Percentiles rank a stretch among this genome's conserved stretches.
phyloP scores from a whole-genome alignment of 37 sponge, comb jelly and placozoan species.

The Lycopodina hypogea region DNA sequence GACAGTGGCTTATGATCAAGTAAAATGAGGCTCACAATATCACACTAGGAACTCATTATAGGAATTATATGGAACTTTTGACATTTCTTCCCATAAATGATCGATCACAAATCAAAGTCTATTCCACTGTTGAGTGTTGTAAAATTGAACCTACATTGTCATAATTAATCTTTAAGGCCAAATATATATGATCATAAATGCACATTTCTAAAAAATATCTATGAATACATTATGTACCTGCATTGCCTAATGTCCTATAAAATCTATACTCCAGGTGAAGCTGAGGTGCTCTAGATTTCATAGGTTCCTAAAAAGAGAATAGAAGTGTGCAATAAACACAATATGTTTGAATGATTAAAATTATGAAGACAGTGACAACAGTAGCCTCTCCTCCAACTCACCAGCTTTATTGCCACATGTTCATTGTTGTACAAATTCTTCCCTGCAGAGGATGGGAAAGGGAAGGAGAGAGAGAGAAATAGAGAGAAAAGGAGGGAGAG shows the following conservation, averaged over 20 bases:
- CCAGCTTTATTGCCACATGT: slow-evolving; percentile 98
- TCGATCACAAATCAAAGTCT: no score
- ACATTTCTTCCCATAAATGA: no score
- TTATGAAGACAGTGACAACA: not conserved
- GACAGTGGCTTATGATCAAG: no score
- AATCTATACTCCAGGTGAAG: slow-evolving; percentile 97
- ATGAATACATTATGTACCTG: slow-evolving; percentile 30
- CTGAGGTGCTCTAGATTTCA: slow-evolving; percentile 97
- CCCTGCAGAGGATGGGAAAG: slow-evolving; percentile 23
- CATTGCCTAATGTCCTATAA: slow-evolving; percentile 90
- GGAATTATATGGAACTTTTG: no score
- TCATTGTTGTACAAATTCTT: slow-evolving; percentile 99
- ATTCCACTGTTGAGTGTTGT: no score
- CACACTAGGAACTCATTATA: no score
- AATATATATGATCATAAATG: no score
- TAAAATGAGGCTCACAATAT: no score
- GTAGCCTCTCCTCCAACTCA: slow-evolving; percentile 33
- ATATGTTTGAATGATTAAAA: not conserved
- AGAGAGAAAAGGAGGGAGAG: not conserved
- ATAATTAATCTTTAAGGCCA: no score
- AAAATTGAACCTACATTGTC: no score
- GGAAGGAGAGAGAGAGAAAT: not conserved
- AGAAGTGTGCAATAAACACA: not conserved
- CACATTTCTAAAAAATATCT: no score
- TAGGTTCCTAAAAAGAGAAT: slow-evolving; percentile 76